Base-by-base conservation (phyloP, 37 sponge, comb jelly and placozoan genomes). In the Beroe ovata region DNA sequence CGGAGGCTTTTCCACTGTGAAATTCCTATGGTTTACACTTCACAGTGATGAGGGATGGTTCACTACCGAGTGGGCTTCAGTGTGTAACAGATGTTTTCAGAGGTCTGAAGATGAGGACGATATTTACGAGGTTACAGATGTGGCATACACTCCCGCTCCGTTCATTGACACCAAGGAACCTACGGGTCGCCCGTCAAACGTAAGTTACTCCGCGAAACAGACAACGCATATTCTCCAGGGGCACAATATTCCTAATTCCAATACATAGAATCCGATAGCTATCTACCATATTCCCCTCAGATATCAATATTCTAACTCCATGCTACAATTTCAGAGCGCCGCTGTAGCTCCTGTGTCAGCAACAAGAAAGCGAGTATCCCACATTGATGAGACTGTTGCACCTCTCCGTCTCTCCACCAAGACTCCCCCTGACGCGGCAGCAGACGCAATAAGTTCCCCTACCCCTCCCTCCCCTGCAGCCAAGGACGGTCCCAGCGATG, bases 351-450 rank as follows among this genome's bases (percentile, higher is more conserved):
- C 23, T 14, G 19, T 77, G 84, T 42, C 42, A 11, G 33, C 26
- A 36, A 4, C 84, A 1, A 77, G 41, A 26, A 77, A 77, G 28
- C 21, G 84, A 35, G 22, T 77, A 25, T 77, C 84, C 25, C n/a
- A 40, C 4, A 77, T 77, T n/a, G 84, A 77, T 29, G 84, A 77
- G 28, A 21, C 84, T 30, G 84, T 77, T 1, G 84, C 54, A 14
- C 84, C 84, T n/a, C 84, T 77, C 1, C 42, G 54, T 20, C 23
- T 77, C 26, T 42, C 19, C 47, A n/a, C 26, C 26, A 33, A 36
- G 22, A 19, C 42, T 19, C 18, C 36, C 38, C 28, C 42, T 26
- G 3, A 14, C n/a, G 29, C 42, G 1, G 35, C 42, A 25, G 14
- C 20, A 0, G 14, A 22, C 1, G 8, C 8, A n/a, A 3, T 28